Percentiles rank a stretch among this genome's conserved stretches.
These are phyloP conservation scores for Xenopus borealis DNA, from an alignment of 2,113 vertebrate genomes.

Conservation along the genomic window DNA sequence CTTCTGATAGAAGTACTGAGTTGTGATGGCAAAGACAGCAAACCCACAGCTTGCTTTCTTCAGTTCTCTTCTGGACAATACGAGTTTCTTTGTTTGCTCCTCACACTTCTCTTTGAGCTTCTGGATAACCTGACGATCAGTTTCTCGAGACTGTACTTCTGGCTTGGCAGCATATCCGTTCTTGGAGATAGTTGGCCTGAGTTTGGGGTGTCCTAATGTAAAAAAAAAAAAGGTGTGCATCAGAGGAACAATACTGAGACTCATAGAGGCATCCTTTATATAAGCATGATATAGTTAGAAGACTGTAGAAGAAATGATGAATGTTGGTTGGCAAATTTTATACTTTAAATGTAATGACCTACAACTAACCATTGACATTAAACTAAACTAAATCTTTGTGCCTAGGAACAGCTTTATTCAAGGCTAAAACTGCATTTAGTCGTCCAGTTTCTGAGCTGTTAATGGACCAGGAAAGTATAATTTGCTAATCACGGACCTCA, in stretches of 20 bases:
- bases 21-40: slow-evolving; percentile 81
- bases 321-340: no score
- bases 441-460: no score
- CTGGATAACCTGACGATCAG: slow-evolving; percentile 76
- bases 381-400: no score
- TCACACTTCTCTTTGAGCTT: slow-evolving; percentile 79
- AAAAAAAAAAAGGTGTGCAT: slow-evolving; percentile 11
- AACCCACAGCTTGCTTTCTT: slow-evolving; percentile 72
- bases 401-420: no score
- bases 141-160: slow-evolving; percentile 65
- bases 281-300: no score
- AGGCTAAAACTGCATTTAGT: no score
- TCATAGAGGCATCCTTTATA: background rate
- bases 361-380: no score
- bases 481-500: no score
- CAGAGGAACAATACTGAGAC: background rate
- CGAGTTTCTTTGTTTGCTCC: slow-evolving; percentile 74
- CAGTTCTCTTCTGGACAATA: slow-evolving; percentile 69
- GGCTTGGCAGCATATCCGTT: slow-evolving; percentile 66
- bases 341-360: no score
- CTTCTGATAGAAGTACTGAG: slow-evolving; percentile 86
- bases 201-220: slow-evolving; percentile 64
- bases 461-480: no score
- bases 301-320: no score
- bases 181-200: slow-evolving; percentile 63